Base-by-base conservation (phyloP, 2,797 vertebrate genomes). In the Champsocephalus gunnari region DNA sequence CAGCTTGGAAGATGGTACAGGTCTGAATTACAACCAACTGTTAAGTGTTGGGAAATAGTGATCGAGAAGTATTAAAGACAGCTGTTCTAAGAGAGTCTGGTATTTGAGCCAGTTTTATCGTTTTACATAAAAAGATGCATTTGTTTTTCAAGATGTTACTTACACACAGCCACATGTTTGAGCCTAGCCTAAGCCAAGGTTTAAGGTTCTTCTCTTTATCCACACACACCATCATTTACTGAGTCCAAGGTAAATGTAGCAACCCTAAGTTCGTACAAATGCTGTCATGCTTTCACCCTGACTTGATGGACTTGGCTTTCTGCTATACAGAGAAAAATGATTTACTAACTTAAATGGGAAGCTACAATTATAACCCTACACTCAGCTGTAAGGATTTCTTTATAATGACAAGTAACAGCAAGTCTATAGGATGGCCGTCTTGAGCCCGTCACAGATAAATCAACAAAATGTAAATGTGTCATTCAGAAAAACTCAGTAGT, bases 401-500 rank as follows among this genome's bases (percentile, higher is more conserved):
- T 53, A 50, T 60, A 66, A 77, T 70, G 66, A 59, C 49, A 70
- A 67, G 57, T 50, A 61, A 47, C 66, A 57, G 41, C 62, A 51
- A 60, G 47, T 55, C 19, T 9, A 11, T 34, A 34, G 61, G 24
- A 60, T 3, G 47, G 51, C 19, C 9, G 12, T 34, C 43, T 65
- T 19, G 8, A 14, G 21, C 5, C 54, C 49, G 66, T 66, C 59
- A 54, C 44, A 61, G 34, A 44, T 21, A 28, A 55, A 62, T 60
- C 51, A 48, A 77, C 45, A 43, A 79, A 72, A 73, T 50, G 51
- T 24, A 73, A 71, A 82, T 13, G 11, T 78, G 54, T 75, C 63
- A 66, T 28, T 55, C 16, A 10, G 24, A 43, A 28, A 28, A 12
- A 19, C 9, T 28, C 21, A 41, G 73, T 12, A 57, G 19, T 10